Conservation (phyloP, 2,113 vertebrate genomes). For the Gallinago media region DNA sequence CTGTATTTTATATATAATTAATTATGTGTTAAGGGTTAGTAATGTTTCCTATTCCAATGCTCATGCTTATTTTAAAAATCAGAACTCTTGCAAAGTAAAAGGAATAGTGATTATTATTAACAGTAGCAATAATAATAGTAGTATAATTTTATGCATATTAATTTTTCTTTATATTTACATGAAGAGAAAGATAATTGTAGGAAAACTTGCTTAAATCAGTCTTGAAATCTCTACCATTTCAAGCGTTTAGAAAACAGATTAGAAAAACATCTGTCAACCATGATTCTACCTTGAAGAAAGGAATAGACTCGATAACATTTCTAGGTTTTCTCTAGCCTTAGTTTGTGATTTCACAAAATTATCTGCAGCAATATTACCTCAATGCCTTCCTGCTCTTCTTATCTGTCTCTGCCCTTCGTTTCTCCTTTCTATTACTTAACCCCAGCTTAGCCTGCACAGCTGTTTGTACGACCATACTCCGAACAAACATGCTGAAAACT, state of each 20-base stretch:
- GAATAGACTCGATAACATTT: background rate
- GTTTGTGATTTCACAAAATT: background rate
- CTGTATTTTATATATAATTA: background rate
- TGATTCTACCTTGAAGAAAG: background rate
- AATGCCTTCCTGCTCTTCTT: background rate
- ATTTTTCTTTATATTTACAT: background rate
- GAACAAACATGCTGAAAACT: background rate
- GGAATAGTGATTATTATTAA: background rate
- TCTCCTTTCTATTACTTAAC: background rate
- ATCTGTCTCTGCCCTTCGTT: background rate
- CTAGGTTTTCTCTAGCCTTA: background rate
- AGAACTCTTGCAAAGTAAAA: background rate
- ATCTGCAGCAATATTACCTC: background rate
- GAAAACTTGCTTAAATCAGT: background rate
- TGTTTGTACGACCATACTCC: background rate
- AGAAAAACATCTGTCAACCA: background rate
- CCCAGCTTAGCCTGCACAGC: accelerated
- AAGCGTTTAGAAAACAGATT: background rate
- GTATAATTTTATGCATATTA: background rate
- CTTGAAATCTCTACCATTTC: background rate
- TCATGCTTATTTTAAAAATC: background rate
- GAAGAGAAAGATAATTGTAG: background rate
- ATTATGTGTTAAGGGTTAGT: background rate
- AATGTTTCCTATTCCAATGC: background rate
- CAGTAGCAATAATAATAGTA: background rate